Evolutionary conservation across 2,797 vertebrate genomes (phyloP).

Genomic region (Zalophus californianus): DNA sequence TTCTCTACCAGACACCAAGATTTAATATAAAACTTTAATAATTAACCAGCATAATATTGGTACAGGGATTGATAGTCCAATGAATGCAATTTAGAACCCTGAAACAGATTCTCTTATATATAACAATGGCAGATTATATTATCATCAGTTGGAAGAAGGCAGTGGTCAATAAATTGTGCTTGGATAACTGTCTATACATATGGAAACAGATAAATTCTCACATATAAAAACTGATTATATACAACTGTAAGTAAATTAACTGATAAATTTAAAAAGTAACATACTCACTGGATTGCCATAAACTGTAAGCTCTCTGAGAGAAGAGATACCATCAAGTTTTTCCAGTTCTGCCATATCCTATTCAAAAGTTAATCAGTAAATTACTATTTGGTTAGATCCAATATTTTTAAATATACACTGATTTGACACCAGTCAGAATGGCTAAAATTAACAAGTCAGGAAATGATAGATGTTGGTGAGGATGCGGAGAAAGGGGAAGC

Average conservation of each 20-base stretch:
- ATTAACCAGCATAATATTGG: neutral
- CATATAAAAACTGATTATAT: neutral
- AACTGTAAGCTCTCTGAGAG: conserved; percentile 92
- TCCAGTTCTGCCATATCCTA: conserved; percentile 93
- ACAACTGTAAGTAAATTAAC: conserved; percentile 7
- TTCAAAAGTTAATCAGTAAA: conserved; percentile 64
- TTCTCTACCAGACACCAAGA: neutral
- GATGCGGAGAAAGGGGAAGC: too few species aligned
- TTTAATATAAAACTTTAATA: conserved; percentile 32
- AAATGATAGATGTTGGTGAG: too few species aligned
- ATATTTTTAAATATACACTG: conserved; percentile 16
- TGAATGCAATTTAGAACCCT: neutral
- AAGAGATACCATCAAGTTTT: conserved; percentile 91
- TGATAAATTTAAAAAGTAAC: conserved; percentile 46
- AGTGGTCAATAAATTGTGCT: conserved; percentile 6
- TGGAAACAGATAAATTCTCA: conserved; percentile 10
- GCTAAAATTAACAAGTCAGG: too few species aligned
- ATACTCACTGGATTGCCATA: conserved; percentile 93
- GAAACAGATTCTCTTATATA: neutral
- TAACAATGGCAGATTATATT: neutral
- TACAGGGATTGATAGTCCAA: neutral
- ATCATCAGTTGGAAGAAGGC: neutral
- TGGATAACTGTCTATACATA: neutral
- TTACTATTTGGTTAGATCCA: conserved; percentile 47
- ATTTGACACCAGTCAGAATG: neutral